Conservation (phyloP, 2,888 invertebrate species). For the Phortica okadai region DNA sequence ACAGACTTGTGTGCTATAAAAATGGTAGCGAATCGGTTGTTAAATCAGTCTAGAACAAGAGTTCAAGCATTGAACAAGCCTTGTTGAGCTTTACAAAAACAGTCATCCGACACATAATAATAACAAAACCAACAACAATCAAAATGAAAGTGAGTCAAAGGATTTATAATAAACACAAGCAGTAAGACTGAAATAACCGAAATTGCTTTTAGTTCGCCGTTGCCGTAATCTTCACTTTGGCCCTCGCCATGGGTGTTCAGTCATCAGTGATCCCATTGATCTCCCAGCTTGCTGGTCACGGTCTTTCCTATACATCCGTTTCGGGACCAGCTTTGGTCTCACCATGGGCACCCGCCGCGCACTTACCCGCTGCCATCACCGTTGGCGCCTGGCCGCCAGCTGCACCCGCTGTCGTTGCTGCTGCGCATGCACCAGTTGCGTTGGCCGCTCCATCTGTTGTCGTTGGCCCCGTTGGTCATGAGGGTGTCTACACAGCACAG, state of each 20-base stretch:
- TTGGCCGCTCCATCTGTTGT: slow-evolving; percentile 56
- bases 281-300: slow-evolving; percentile 62
- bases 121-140: slow-evolving; percentile 43
- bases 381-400: slow-evolving; percentile 52
- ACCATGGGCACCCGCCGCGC: slow-evolving; percentile 53
- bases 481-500: slow-evolving; percentile 70
- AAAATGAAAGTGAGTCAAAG: slow-evolving; percentile 69
- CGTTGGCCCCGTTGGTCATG: slow-evolving; percentile 63
- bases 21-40: slow-evolving; percentile 47
- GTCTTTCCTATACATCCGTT: slow-evolving; percentile 69
- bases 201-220: slow-evolving; percentile 62
- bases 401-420: slow-evolving; percentile 50
- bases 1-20: slow-evolving; percentile 55
- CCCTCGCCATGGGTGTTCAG: slow-evolving; percentile 72
- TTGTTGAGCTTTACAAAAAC: neutral
- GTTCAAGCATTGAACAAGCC: slow-evolving; percentile 53
- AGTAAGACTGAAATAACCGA: neutral
- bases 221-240: slow-evolving; percentile 69
- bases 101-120: slow-evolving; percentile 33
- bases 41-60: slow-evolving; percentile 69
- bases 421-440: slow-evolving; percentile 41
- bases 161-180: slow-evolving; percentile 1
- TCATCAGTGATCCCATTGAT: slow-evolving; percentile 67
- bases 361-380: slow-evolving; percentile 55
- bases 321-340: slow-evolving; percentile 55